These are phyloP conservation scores for Trachymyrmex septentrionalis DNA, from an alignment of 1,140 invertebrate genomes.

Conservation along the genomic window DNA sequence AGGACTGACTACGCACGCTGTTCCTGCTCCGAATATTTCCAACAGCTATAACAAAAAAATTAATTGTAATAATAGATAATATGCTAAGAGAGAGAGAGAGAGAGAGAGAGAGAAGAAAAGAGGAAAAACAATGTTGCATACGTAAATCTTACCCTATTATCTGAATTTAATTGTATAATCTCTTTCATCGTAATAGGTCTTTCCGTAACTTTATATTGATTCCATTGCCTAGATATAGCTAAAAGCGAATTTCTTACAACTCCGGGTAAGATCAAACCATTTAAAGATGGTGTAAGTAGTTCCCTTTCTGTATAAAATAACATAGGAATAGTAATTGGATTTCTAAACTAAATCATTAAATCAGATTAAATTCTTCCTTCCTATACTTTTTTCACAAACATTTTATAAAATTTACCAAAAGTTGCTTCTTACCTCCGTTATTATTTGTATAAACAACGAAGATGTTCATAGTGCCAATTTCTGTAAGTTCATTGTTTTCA, in stretches of 20 bases:
- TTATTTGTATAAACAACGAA: slow-evolving; percentile 96
- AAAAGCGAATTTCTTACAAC: slow-evolving; percentile 96
- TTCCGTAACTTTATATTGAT: slow-evolving; percentile 95
- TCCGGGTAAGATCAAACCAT: slow-evolving; percentile 97
- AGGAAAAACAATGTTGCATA: not conserved
- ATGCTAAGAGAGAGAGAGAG: not conserved
- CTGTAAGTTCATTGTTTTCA: slow-evolving; percentile 97
- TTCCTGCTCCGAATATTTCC: slow-evolving; percentile 98
- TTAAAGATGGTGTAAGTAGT: slow-evolving; percentile 96
- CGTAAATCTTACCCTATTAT: slow-evolving; percentile 92
- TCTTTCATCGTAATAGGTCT: slow-evolving; percentile 95
- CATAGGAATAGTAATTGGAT: slow-evolving; percentile 23
- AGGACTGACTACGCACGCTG: slow-evolving; percentile 97
- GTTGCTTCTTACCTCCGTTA: slow-evolving; percentile 92
- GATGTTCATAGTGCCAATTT: slow-evolving; percentile 99
- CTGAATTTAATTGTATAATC: slow-evolving; percentile 90
- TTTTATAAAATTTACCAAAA: not conserved
- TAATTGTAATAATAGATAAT: not conserved
- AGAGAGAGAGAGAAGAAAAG: too few species aligned
- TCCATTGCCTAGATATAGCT: slow-evolving; percentile 93
- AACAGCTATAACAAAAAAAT: slow-evolving; percentile 89
- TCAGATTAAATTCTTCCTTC: not conserved
- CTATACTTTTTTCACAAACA: not conserved
- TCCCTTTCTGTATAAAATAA: slow-evolving; percentile 91
- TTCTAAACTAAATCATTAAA: slow-evolving; percentile 8